These are phyloP conservation scores for Macaria notata DNA, from an alignment of 2,888 invertebrate genomes.

Conservation along the genomic window DNA sequence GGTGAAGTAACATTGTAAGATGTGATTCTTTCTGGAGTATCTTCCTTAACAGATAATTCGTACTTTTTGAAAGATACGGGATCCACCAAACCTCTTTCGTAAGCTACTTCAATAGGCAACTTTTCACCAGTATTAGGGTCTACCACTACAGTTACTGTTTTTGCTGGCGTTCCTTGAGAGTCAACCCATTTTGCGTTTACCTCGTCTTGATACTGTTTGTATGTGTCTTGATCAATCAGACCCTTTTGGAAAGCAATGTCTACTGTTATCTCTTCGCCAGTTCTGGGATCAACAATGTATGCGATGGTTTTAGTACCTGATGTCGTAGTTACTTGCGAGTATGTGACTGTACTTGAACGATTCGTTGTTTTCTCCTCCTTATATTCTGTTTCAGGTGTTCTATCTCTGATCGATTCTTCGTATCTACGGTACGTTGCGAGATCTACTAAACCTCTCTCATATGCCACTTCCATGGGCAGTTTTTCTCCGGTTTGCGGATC, in stretches of 20 bases:
- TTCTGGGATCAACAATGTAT: constrained; percentile 87
- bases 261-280: constrained; percentile 89
- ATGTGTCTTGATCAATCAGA: constrained; percentile 52
- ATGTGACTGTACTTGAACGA: constrained; percentile 40
- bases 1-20: constrained; percentile 34
- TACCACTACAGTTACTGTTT: constrained; percentile 59
- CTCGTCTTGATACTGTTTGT: constrained; percentile 32
- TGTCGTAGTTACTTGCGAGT: constrained; percentile 42
- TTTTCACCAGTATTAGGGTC: constrained; percentile 90
- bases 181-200: constrained; percentile 23
- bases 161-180: constrained; percentile 25
- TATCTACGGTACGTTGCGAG: constrained; percentile 76
- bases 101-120: constrained; percentile 87
- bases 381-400: constrained; percentile 52
- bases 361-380: constrained; percentile 42
- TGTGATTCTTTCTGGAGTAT: constrained; percentile 43
- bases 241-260: constrained; percentile 89
- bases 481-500: constrained; percentile 92
- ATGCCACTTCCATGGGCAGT: constrained; percentile 90
- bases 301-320: constrained; percentile 35
- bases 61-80: constrained; percentile 75
- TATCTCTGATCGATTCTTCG: constrained; percentile 70
- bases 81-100: constrained; percentile 68
- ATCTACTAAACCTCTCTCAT: constrained; percentile 88
- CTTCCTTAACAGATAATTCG: constrained; percentile 60